Evolutionary conservation across 2,797 vertebrate species (phyloP).

Genomic region (Lepilemur ruficaudatus): DNA sequence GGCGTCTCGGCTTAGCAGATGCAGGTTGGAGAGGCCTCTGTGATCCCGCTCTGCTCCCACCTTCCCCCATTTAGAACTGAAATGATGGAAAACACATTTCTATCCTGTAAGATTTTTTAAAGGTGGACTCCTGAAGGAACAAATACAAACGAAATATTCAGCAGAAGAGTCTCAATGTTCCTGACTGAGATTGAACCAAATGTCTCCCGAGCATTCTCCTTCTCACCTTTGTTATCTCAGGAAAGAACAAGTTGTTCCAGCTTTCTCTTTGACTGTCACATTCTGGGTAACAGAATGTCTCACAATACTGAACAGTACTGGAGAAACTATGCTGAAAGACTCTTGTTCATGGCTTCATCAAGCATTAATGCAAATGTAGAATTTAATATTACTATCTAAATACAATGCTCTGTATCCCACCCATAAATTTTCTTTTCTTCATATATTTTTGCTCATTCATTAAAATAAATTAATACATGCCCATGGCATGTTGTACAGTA

Average conservation of each 20-base stretch:
- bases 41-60: neutral
- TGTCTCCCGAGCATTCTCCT: neutral
- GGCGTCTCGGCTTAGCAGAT: fast-evolving
- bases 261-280: neutral
- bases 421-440: neutral
- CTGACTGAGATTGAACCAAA: neutral
- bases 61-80: neutral
- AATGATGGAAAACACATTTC: neutral
- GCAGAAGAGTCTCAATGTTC: conserved; percentile 15
- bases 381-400: neutral
- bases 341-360: neutral
- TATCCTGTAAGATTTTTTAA: neutral
- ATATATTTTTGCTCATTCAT: neutral
- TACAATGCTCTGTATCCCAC: neutral
- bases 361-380: neutral
- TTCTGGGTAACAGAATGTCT: neutral
- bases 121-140: neutral
- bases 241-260: neutral
- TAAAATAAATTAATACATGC: neutral
- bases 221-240: neutral
- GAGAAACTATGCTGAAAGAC: neutral
- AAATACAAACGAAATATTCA: conserved; percentile 15
- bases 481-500: neutral
- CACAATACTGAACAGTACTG: neutral
- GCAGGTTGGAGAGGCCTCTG: fast-evolving